Evolutionary conservation across 2,797 vertebrate species (phyloP).

Genomic region (Sparidentex hasta): DNA sequence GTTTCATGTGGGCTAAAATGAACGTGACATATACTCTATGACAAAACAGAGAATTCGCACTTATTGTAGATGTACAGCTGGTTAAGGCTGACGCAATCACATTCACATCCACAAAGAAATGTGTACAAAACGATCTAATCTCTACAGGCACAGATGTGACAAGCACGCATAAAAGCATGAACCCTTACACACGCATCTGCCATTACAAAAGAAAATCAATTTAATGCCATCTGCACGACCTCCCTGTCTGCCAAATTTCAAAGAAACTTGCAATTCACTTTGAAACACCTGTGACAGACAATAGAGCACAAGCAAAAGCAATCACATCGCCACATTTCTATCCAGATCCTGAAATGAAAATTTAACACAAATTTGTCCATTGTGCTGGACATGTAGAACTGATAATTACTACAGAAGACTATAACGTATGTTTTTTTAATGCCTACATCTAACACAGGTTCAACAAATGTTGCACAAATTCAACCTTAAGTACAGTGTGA

Average conservation of each 20-base stretch:
- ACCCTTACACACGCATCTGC: slow-evolving; percentile 21
- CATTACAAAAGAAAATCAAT: slow-evolving; percentile 18
- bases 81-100: background rate
- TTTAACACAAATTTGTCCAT: slow-evolving; percentile 30
- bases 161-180: slow-evolving; percentile 8
- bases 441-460: slow-evolving; percentile 6
- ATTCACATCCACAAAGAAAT: slow-evolving; percentile 3
- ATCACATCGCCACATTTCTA: slow-evolving; percentile 2
- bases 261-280: slow-evolving; percentile 36
- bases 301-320: slow-evolving; percentile 19
- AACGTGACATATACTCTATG: background rate
- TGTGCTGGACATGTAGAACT: slow-evolving; percentile 5
- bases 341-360: slow-evolving; percentile 10
- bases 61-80: background rate
- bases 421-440: background rate
- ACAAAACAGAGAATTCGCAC: background rate
- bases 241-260: slow-evolving; percentile 39
- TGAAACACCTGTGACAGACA: slow-evolving; percentile 38
- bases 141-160: slow-evolving; percentile 43
- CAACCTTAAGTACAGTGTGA: slow-evolving; percentile 9
- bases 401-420: background rate
- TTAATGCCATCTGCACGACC: slow-evolving; percentile 51
- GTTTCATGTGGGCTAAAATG: slow-evolving; percentile 1
- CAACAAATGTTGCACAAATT: background rate
- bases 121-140: slow-evolving; percentile 4